phyloP scores from a whole-genome alignment of 1,140 invertebrate genomes.

The Cherax quadricarinatus region DNA sequence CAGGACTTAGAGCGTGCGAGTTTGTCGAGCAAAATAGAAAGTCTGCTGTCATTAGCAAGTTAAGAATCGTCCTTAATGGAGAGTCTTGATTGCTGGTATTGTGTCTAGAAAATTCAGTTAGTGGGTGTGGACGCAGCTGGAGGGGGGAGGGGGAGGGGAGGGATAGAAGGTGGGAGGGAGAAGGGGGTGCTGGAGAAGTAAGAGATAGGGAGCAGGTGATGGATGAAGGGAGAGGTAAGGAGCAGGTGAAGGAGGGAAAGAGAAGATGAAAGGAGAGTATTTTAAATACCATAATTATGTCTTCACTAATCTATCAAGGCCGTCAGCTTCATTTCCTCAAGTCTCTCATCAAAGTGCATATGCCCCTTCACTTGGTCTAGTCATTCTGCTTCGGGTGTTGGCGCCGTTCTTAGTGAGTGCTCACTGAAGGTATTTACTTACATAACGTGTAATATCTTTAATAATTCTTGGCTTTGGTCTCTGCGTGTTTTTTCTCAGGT shows the following conservation, averaged over 20 bases:
- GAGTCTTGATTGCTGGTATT: slow-evolving; percentile 45
- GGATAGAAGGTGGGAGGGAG: not conserved
- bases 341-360: too few relatives aligned
- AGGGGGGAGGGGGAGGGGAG: not conserved
- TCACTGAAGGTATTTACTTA: too few relatives aligned
- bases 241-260: not conserved
- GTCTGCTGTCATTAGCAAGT: slow-evolving; percentile 22
- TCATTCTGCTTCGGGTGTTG: too few relatives aligned
- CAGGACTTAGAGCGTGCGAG: not conserved
- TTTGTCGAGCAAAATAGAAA: slow-evolving; percentile 29
- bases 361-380: too few relatives aligned
- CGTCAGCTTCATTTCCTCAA: too few relatives aligned
- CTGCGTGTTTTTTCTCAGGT: too few relatives aligned
- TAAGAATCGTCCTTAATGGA: slow-evolving; percentile 36
- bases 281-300: too few relatives aligned
- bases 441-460: too few relatives aligned
- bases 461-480: too few relatives aligned
- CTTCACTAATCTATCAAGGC: too few relatives aligned
- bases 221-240: too few relatives aligned
- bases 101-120: slow-evolving; percentile 45
- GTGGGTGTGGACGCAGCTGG: not conserved
- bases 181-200: not conserved
- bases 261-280: not conserved
- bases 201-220: not conserved
- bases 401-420: too few relatives aligned